phyloP scores from a whole-genome alignment of 2,113 vertebrate species.

The Cervus canadensis region DNA sequence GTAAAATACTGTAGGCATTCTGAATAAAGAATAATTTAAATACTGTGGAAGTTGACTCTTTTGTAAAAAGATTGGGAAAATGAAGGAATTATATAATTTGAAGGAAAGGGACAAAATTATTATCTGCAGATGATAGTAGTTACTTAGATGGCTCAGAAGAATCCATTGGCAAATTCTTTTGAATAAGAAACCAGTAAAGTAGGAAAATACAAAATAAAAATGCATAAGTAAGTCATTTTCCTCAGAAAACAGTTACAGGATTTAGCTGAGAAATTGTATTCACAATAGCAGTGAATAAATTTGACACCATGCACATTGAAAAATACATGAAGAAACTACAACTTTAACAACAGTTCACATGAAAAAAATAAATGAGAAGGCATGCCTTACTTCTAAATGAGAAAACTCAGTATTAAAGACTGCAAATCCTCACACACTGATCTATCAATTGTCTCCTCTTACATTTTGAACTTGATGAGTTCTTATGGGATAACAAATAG shows the following conservation, averaged over 20 bases:
- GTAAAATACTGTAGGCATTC: not conserved
- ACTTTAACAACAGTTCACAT: not conserved
- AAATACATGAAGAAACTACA: not conserved
- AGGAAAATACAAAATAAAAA: slow-evolving; percentile 31
- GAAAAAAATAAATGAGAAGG: not conserved
- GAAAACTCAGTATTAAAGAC: not conserved
- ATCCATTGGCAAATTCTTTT: not conserved
- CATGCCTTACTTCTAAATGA: not conserved
- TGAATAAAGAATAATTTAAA: not conserved
- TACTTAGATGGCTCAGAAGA: not conserved
- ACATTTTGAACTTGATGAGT: not conserved
- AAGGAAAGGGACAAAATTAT: not conserved
- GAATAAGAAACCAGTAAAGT: not conserved
- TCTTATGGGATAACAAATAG: not conserved
- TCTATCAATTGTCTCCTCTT: not conserved
- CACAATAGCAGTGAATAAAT: not conserved
- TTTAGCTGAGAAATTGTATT: not conserved
- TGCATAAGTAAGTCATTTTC: not conserved
- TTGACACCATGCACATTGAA: not conserved
- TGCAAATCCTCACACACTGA: not conserved
- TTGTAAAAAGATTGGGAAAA: not conserved
- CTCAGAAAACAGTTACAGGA: not conserved
- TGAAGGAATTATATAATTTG: not conserved
- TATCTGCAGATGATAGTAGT: not conserved
- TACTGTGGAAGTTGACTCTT: not conserved